Evolutionary conservation across 2,797 vertebrate species (phyloP).

Genomic region (Geranospiza caerulescens): DNA sequence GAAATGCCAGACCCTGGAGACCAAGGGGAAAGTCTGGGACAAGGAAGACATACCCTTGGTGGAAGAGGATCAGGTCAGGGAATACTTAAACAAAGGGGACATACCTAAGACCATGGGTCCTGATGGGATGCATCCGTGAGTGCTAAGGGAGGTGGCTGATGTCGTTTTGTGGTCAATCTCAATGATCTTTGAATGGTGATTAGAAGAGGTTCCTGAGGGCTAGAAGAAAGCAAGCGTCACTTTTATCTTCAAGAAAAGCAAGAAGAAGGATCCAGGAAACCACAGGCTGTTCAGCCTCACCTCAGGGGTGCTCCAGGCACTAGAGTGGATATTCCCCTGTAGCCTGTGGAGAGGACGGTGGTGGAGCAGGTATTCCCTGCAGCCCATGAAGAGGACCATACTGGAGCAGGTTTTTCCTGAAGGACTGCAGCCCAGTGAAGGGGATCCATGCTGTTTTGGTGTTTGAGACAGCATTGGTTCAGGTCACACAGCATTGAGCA

Average conservation of each 20-base stretch:
- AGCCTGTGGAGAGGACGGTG: neutral
- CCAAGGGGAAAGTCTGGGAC: no score
- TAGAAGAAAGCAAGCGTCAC: neutral
- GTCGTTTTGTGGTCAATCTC: neutral
- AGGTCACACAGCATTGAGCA: neutral
- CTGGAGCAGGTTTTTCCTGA: neutral
- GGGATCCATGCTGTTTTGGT: neutral
- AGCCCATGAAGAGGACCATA: neutral
- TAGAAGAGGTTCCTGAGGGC: neutral
- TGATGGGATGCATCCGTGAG: neutral
- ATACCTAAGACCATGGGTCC: no score
- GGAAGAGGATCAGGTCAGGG: neutral
- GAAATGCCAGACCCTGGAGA: neutral
- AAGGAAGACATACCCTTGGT: neutral
- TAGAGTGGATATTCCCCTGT: neutral
- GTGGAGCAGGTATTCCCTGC: no score
- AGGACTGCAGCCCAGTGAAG: neutral
- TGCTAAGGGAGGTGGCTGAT: neutral
- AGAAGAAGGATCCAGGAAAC: neutral
- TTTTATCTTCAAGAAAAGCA: neutral
- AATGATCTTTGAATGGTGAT: neutral
- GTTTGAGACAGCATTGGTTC: neutral
- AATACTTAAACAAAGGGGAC: neutral
- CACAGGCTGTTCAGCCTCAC: neutral
- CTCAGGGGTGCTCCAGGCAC: neutral